These are phyloP conservation scores for Nipponia nippon DNA, from an alignment of 2,113 vertebrate species.

Conservation along the genomic window DNA sequence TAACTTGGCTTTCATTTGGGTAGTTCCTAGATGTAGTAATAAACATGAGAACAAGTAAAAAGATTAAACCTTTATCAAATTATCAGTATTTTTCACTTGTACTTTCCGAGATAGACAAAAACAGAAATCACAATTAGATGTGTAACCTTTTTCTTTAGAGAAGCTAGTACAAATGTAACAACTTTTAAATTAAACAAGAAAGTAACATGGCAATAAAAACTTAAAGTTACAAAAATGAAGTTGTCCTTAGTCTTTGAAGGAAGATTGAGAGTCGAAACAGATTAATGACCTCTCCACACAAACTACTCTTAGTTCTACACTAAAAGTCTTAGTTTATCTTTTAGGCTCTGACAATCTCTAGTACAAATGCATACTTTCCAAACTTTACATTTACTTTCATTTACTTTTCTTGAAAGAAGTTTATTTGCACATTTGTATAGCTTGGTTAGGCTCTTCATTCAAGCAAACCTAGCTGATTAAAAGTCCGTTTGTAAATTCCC, in stretches of 20 bases:
- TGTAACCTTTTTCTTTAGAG: neutral
- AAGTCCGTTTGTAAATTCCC: neutral
- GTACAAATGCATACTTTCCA: neutral
- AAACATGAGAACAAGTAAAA: neutral
- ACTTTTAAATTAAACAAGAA: neutral
- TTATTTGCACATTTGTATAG: neutral
- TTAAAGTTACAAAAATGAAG: neutral
- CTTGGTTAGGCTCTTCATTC: neutral
- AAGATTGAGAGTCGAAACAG: accelerated
- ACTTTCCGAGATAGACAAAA: neutral
- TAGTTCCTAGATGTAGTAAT: conserved; percentile 69
- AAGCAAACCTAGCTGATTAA: neutral
- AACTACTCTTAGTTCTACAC: neutral
- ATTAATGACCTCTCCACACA: neutral
- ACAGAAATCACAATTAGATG: neutral
- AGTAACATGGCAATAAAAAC: neutral
- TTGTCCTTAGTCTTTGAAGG: neutral
- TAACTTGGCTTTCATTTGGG: conserved; percentile 77
- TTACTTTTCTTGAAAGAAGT: neutral
- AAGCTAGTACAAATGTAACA: neutral
- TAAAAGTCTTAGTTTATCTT: neutral
- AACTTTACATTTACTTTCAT: neutral
- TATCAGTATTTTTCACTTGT: neutral
- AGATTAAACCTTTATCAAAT: neutral
- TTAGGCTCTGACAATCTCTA: neutral